These are phyloP conservation scores for Drosophila kambysellisi DNA, from an alignment of 2,888 invertebrate species.

Conservation along the genomic window DNA sequence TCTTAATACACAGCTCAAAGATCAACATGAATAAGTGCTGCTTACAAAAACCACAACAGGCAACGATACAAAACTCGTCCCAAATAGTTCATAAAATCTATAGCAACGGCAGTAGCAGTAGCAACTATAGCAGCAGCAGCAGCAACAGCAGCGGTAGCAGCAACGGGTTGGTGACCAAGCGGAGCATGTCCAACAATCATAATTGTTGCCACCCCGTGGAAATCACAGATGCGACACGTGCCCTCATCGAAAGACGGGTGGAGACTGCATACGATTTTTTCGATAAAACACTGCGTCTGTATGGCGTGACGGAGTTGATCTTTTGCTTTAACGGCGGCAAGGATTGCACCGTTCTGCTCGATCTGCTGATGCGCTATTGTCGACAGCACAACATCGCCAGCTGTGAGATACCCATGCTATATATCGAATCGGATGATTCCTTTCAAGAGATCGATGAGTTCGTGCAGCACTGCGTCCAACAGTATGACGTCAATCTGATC, in stretches of 20 bases:
- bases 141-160: constrained; percentile 8
- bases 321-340: constrained; percentile 99
- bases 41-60: constrained; percentile 30
- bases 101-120: constrained; percentile 12
- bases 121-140: constrained; percentile 4
- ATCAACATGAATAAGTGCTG: constrained; percentile 54
- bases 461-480: constrained; percentile 89
- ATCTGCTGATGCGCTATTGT: constrained; percentile 86
- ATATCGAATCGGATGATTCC: constrained; percentile 92
- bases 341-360: constrained; percentile 97
- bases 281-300: constrained; percentile 87
- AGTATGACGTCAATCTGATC: constrained; percentile 91
- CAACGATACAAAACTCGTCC: constrained; percentile 38
- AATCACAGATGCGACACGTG: constrained; percentile 34
- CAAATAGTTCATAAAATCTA: constrained; percentile 22
- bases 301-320: constrained; percentile 91
- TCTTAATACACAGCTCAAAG: neutral
- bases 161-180: neutral
- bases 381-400: constrained; percentile 82
- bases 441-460: constrained; percentile 95
- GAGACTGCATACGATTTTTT: constrained; percentile 85
- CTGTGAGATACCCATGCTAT: constrained; percentile 89
- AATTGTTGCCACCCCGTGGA: constrained; percentile 5
- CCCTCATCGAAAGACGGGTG: constrained; percentile 33
- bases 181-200: constrained; percentile 20